Base-by-base conservation (phyloP, 2,797 vertebrate species). In the Coluber constrictor region DNA sequence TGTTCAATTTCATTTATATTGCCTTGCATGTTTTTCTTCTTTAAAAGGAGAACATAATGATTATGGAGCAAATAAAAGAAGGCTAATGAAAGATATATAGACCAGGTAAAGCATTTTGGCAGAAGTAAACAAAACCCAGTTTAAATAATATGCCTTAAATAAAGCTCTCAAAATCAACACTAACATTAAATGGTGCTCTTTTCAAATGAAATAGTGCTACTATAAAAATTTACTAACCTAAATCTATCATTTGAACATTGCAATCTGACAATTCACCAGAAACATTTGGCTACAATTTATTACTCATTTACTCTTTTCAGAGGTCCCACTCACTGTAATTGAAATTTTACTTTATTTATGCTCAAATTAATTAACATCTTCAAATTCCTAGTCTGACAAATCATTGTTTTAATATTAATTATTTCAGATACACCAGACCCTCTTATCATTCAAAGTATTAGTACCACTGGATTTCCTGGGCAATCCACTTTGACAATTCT, bases 1-100 rank as follows among this genome's bases (percentile, higher is more conserved):
- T 55, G n/a, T n/a, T 29, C 57, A 89, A 92, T 93, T 95, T 95
- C 87, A 86, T 12, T 56, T 3, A 86, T 15, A 59, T 4, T 0
- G 47, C 32, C 8, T 47, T 66, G 15, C 61, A 59, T 51, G 5
- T 1, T 8, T 11, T 56, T 25, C 5, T 37, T 27, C 27, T n/a
- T 51, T n/a, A 60, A 16, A 25, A 32, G 27, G 37, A 66, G 27
- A 51, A 70, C 57, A 87, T 87, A 83, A 89, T 60, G 88, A 90
- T 25, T 54, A 37, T 6, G 3, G 32, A 29, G 51, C 63, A 70
- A 88, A 47, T 43, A 79, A 74, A 13, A n/a, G 37, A 93, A 43
- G 16, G 5, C 9, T 93, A 37, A 32, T 7, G 27, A 16, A 13
- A 51, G 63, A 79, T 88, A 25, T 16, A 79, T 55, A 74, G 43